Evolutionary conservation across 2,888 invertebrate species (phyloP), one percentile per base, ranked within the genome.

Genomic region (Apamea anceps): DNA sequence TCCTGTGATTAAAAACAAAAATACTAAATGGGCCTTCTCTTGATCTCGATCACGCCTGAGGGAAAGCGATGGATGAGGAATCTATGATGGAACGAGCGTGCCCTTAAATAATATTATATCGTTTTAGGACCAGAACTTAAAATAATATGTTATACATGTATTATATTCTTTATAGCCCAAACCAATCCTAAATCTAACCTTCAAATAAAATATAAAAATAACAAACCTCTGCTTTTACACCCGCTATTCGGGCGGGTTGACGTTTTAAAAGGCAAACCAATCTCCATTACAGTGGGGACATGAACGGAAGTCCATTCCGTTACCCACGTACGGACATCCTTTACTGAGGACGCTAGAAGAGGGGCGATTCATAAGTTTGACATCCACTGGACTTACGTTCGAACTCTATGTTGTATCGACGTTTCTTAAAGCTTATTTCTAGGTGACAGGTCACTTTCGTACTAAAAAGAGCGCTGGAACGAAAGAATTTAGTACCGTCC

Each of bases 211-310:
- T 72, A 67, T 28, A n/a, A 75, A 85, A 72, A 60, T 71, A 74
- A 21, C 15, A 72, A 70, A 73, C 25, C 28, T 42, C 15, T 6
- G 28, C 71, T 72, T 77, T 81, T 54, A 65, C 67, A 28, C 60
- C 13, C n/a, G 21, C 45, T 37, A 57, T 75, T 60, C 32, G 51
- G 25, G 51, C n/a, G 62, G 37, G 51, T 76, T 81, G 86, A 86
- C 84, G 67, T 80, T 84, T 85, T 85, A 82, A 90, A 89, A 89
- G 84, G 67, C 65, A 48, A 79, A 82, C 85, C 85, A 82, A 85
- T 90, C 85, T 86, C 83, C 85, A 89, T 90, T 88, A 90, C 77
- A 72, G 70, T 32, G 74, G 72, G 62, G 75, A 83, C 85, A 79
- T 80, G 84, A 79, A 77, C 80, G 84, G 82, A 87, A 86, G 84